Conservation (phyloP, 1,140 invertebrate species). For the Pogonus chalceus region DNA sequence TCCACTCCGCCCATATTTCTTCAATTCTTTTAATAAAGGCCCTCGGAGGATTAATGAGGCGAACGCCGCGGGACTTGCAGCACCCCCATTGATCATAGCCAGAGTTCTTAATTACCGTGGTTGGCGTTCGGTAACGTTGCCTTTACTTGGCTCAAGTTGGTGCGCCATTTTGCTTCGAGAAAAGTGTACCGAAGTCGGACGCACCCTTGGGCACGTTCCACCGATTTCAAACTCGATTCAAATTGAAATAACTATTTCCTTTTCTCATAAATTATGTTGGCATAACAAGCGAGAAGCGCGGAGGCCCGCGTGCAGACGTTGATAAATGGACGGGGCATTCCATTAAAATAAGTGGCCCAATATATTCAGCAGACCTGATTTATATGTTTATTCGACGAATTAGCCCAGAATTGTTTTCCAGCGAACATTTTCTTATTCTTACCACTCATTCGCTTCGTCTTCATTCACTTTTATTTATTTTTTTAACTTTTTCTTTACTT, state of each 20-base stretch:
- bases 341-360: slow-evolving; percentile 32
- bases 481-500: too few relatives aligned
- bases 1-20: slow-evolving; percentile 27
- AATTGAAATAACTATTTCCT: slow-evolving; percentile 32
- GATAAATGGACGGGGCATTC: slow-evolving; percentile 29
- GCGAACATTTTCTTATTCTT: too few relatives aligned
- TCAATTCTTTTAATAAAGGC: slow-evolving; percentile 30
- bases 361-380: slow-evolving; percentile 28
- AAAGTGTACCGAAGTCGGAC: slow-evolving; percentile 11
- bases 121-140: too few relatives aligned
- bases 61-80: slow-evolving; percentile 17
- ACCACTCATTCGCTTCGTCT: too few relatives aligned
- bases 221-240: slow-evolving; percentile 21
- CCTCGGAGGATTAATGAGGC: slow-evolving; percentile 27
- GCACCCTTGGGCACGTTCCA: slow-evolving; percentile 24
- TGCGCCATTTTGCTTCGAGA: slow-evolving; percentile 17
- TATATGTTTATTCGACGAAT: slow-evolving; percentile 28
- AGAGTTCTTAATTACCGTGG: slow-evolving; percentile 27
- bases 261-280: slow-evolving; percentile 30
- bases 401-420: slow-evolving; percentile 12
- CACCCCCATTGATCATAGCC: slow-evolving; percentile 24
- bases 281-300: slow-evolving; percentile 21
- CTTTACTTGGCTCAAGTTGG: too few relatives aligned
- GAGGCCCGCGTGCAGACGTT: slow-evolving; percentile 20
- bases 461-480: too few relatives aligned